Evolutionary conservation across 2,797 vertebrate genomes (phyloP).

Genomic region (Carduelis carduelis): DNA sequence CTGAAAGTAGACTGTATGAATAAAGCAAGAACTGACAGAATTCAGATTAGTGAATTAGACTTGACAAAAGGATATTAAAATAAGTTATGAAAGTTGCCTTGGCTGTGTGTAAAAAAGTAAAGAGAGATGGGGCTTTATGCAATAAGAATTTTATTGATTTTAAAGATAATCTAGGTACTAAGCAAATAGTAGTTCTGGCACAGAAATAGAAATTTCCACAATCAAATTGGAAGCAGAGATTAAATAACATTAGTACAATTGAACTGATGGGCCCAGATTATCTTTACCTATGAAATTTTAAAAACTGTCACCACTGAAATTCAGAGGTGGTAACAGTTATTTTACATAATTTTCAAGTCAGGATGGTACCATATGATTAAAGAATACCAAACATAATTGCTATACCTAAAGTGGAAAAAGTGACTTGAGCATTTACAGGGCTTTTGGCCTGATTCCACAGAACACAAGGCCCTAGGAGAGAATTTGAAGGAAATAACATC

Average conservation of each 20-base stretch:
- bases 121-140: not conserved
- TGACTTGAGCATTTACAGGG: not conserved
- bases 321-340: not conserved
- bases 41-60: not conserved
- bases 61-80: not conserved
- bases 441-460: not conserved
- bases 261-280: not conserved
- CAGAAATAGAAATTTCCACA: not conserved
- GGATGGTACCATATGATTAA: not conserved
- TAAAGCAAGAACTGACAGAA: not conserved
- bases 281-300: not conserved
- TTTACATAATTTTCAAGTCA: not conserved
- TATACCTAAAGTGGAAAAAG: not conserved
- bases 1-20: not conserved
- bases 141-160: not conserved
- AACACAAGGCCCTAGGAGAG: not conserved
- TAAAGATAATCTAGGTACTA: not conserved
- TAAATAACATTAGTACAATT: not conserved
- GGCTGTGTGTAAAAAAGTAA: not conserved
- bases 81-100: not conserved
- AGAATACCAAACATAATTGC: not conserved
- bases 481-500: not conserved
- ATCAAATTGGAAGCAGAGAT: not conserved
- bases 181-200: not conserved
- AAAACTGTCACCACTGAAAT: not conserved